Base-by-base conservation (phyloP, 1,140 invertebrate species). In the Octopus bimaculoides region DNA sequence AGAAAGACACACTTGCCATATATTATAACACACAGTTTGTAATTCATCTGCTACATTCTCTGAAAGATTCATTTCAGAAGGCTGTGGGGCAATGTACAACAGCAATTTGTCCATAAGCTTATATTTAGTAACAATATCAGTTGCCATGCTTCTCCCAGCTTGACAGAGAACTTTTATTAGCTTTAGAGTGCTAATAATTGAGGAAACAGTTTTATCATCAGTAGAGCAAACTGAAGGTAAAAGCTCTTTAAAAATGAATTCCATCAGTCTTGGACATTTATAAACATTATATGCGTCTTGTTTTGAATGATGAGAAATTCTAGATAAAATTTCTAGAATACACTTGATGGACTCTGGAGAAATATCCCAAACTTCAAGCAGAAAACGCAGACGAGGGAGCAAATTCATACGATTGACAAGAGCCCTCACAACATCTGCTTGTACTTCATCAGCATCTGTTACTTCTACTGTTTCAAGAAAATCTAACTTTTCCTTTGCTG, bases 391-490 rank as follows among this genome's bases (percentile, higher is more conserved):
- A 90, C 93, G 56, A 94, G 92, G 87, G 93, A 96, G 87, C 82
- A 97, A 92, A 87, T 96, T 93, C 78, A 95, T 95, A 83, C 95
- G 91, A 5, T 41, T 81, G 10, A 95, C 84, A 26, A 95, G 88
- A 77, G 93, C 94, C 87, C 93, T 82, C 41, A 91, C 85, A 41
- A 91, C 79, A 85, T 91, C 91, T 80, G 87, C 82, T 83, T 90
- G 95, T 10, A 94, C 93, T 75, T 97, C 88, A 87, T 97, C 94
- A 86, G 94, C 93, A 92, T 97, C 96, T 88, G 95, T 95, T 75
- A 84, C 93, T 93, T 81, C 91, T 90, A 81, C 92, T 83, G 93
- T 92, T n/a, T 92, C 92, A 2, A 82, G 83, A 61, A 86, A 83
- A 75, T 94, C 91, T 53, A 90, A 88, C 81, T 92, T 77, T 75